Percentiles rank a stretch among this genome's conserved stretches.
Evolutionary conservation across 2,888 invertebrate genomes (phyloP).

Genomic region (Sycophila texana): DNA sequence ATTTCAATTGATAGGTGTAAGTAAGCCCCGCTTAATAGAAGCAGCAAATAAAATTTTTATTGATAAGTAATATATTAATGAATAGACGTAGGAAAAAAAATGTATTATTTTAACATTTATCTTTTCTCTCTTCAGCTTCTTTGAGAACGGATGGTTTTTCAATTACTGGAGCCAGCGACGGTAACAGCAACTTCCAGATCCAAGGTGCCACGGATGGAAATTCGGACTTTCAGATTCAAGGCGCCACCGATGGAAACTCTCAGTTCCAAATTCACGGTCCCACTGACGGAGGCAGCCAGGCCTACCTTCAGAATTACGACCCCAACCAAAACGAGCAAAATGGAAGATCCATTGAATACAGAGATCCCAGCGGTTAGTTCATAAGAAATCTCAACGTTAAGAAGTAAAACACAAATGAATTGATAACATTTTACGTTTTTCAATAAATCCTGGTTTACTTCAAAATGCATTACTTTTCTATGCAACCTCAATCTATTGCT

Average conservation of each 20-base stretch:
- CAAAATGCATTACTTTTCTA: no score
- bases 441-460: no score
- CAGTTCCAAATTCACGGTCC: conserved; percentile 66
- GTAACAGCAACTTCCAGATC: conserved; percentile 66
- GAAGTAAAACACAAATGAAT: no score
- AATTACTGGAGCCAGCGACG: conserved; percentile 66
- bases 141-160: conserved; percentile 63
- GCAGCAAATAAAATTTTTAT: no score
- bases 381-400: not conserved
- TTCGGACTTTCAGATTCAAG: conserved; percentile 69
- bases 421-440: no score
- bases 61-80: no score
- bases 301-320: conserved; percentile 62
- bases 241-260: conserved; percentile 66
- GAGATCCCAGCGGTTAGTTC: conserved; percentile 68
- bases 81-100: no score
- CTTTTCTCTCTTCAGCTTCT: conserved; percentile 59
- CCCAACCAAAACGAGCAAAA: conserved; percentile 49
- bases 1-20: no score
- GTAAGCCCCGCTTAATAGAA: no score
- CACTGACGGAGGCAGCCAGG: conserved; percentile 64
- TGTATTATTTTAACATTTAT: not conserved
- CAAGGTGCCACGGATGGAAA: conserved; percentile 70
- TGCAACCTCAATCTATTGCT: no score
- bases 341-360: conserved; percentile 67